Evolutionary conservation across 2,888 invertebrate species (phyloP), one percentile per base, ranked within the genome.

Genomic region (Timema podura): DNA sequence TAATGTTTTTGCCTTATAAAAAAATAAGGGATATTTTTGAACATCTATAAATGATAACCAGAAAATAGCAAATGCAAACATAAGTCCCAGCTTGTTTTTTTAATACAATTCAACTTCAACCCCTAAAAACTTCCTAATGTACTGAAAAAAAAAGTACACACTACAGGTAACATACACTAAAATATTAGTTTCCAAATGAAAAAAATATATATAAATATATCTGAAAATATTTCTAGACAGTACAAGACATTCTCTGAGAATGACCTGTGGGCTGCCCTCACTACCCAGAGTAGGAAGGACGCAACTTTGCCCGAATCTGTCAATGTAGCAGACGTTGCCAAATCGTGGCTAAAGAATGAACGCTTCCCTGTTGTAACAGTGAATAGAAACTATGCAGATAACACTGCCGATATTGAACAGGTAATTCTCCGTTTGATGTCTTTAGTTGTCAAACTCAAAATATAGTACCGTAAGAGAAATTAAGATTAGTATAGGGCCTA

Each of bases 291-390:
- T 0, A 81, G 85, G 66, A 82, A 84, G 59, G 89, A 89, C 76
- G 81, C 82, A 2, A 86, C 83, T 70, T 79, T 92, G 1, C 84
- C 87, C 59, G 75, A 79, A 0, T 80, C 83, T 10, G 82, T 89
- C 64, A 87, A 87, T 69, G 83, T 90, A n/a, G 85, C 85, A 74
- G 86, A 87, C 59, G 89, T 95, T 49, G 92, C 92, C 2, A 87
- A 86, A 51, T 89, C 91, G 13, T 96, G 95, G 95, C 91, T 93
- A 16, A 87, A 88, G 13, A 90, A 92, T 79, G 91, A 92, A 76
- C 85, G 93, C 48, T 82, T 93, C 57, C 95, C 94, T 0, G 85
- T 93, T 2, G 83, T 94, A 48, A 89, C 86, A 59, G 89, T 91
- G 9, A 83, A 83, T 13, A 86, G 93, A 74, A 85, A 91, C 78